These are phyloP conservation scores for Spodoptera litura DNA, from an alignment of 1,140 invertebrate species.

Conservation along the genomic window DNA sequence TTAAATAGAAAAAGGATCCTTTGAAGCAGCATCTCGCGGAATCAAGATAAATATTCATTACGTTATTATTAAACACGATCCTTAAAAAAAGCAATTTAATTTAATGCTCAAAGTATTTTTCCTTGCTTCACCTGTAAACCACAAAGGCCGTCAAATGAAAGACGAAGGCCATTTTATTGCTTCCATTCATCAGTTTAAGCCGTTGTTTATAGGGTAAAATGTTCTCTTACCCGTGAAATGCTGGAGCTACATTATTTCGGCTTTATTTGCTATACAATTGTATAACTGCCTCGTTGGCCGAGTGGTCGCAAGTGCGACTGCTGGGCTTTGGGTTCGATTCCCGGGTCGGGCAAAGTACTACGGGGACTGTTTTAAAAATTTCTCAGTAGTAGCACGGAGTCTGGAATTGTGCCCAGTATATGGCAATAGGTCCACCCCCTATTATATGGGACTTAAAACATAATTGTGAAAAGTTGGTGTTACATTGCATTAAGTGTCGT, in stretches of 20 bases:
- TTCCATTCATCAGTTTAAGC: constrained; percentile 63
- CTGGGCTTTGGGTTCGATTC: too few relatives aligned
- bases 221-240: constrained; percentile 5
- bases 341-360: too few relatives aligned
- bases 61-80: constrained; percentile 1
- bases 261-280: constrained; percentile 61
- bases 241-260: constrained; percentile 53
- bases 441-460: too few relatives aligned
- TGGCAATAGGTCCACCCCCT: too few relatives aligned
- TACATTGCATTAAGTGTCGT: too few relatives aligned
- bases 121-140: constrained; percentile 56
- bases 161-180: constrained; percentile 59
- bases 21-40: not conserved
- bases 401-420: too few relatives aligned
- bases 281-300: too few relatives aligned
- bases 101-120: constrained; percentile 45
- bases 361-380: too few relatives aligned
- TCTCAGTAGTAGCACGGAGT: too few relatives aligned
- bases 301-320: too few relatives aligned
- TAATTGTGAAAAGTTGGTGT: too few relatives aligned
- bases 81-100: constrained; percentile 27
- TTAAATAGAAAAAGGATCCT: not conserved
- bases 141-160: constrained; percentile 55
- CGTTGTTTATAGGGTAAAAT: constrained; percentile 43
- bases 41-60: constrained; percentile 8